Conservation (phyloP, 1,140 invertebrate species). For the Orchestia grillus region DNA sequence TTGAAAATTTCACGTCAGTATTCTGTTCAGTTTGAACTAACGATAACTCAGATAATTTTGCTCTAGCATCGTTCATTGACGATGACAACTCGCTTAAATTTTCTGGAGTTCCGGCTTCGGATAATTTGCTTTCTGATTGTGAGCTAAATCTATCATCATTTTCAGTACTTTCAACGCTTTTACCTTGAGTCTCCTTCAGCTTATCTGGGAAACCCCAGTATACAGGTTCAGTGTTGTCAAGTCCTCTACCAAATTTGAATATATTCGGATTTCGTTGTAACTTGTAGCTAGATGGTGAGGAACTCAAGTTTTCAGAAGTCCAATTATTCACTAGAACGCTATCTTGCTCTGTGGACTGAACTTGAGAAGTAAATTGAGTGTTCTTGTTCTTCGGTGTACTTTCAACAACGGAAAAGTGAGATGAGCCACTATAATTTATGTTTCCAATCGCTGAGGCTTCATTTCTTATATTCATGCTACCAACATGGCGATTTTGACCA, state of each 20-base stretch:
- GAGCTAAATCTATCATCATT: not conserved
- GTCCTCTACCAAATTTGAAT: slow-evolving; percentile 12
- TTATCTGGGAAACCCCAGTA: not conserved
- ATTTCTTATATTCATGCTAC: not conserved
- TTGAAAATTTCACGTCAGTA: not conserved
- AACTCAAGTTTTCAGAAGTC: not conserved
- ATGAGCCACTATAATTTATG: not conserved
- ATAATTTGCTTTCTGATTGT: not conserved
- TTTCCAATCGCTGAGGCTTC: not conserved
- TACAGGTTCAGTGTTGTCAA: not conserved
- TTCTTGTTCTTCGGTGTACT: not conserved
- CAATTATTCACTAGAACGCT: not conserved
- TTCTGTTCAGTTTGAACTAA: not conserved
- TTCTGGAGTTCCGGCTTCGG: not conserved
- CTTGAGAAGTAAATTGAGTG: not conserved
- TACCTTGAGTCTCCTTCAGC: not conserved
- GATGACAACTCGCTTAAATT: not conserved
- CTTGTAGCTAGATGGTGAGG: not conserved
- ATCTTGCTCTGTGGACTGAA: not conserved
- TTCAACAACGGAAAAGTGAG: not conserved
- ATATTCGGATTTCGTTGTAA: not conserved
- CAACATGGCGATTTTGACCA: not conserved
- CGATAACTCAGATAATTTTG: not conserved
- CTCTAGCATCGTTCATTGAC: not conserved
- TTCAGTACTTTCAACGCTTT: not conserved